These are phyloP conservation scores for Patiria pectinifera DNA, from an alignment of 53 echinoderm and acorn worm genomes.

Conservation along the genomic window DNA sequence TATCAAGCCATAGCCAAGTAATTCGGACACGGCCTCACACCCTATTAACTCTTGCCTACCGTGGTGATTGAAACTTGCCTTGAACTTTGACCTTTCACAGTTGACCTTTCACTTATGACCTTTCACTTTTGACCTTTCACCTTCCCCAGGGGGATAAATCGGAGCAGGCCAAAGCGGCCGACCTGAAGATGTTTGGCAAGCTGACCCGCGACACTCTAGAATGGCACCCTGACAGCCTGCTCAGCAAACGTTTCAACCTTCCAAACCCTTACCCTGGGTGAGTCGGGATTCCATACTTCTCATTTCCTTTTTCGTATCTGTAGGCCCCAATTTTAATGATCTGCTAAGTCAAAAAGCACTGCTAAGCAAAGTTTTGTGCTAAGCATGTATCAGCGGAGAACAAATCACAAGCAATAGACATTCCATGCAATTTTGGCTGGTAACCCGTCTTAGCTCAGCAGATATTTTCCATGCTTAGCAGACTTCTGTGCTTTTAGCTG, in stretches of 20 bases:
- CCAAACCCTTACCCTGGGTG: constrained; percentile 94
- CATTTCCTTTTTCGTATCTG: not conserved
- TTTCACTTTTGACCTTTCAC: not conserved
- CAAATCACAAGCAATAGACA: no score
- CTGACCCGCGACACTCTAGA: constrained; percentile 85
- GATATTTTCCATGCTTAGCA: no score
- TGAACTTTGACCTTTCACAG: not conserved
- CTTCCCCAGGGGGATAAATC: constrained; percentile 76
- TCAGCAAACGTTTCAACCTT: constrained; percentile 94
- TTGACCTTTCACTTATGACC: not conserved
- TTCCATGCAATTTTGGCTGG: no score
- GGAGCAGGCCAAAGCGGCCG: constrained; percentile 85
- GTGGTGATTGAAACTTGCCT: not conserved
- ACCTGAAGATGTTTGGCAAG: constrained; percentile 99
- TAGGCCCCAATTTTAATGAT: no score
- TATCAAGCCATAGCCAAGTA: no score
- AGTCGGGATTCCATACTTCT: constrained; percentile 24
- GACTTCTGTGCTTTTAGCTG: no score
- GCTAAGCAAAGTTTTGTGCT: no score
- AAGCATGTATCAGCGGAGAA: no score
- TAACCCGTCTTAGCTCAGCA: no score
- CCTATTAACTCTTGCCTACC: no score
- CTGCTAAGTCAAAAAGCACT: no score
- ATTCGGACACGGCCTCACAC: no score
- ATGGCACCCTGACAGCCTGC: constrained; percentile 92